phyloP scores from a whole-genome alignment of 1,140 invertebrate species.

The Solenopsis invicta region DNA sequence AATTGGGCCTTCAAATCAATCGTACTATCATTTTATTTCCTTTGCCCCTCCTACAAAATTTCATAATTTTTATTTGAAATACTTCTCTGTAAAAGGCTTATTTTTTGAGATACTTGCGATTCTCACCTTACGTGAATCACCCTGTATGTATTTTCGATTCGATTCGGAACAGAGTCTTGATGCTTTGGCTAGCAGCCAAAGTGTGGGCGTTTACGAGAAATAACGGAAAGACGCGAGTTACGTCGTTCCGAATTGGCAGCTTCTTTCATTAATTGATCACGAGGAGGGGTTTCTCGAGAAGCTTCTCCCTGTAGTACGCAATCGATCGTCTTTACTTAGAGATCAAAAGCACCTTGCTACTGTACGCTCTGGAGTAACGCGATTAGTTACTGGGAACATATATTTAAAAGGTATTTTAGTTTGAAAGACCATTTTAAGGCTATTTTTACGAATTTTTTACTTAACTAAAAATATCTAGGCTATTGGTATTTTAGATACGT shows the following conservation, averaged over 20 bases:
- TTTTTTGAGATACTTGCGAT: too few species aligned
- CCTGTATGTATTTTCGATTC: constrained; percentile 73
- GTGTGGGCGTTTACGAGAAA: constrained; percentile 71
- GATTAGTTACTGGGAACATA: constrained; percentile 21
- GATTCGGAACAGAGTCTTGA: constrained; percentile 48
- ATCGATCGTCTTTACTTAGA: constrained; percentile 32
- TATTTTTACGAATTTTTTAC: too few species aligned
- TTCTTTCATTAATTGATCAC: constrained; percentile 61
- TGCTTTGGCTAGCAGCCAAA: constrained; percentile 66
- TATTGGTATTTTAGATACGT: too few species aligned
- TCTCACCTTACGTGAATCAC: too few species aligned
- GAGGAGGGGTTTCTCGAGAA: constrained; percentile 23
- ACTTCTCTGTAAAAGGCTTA: too few species aligned
- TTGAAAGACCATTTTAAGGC: too few species aligned
- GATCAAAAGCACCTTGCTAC: constrained; percentile 9
- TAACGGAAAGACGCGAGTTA: constrained; percentile 72
- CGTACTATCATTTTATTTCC: too few species aligned
- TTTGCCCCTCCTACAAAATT: too few species aligned
- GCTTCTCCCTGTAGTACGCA: neutral
- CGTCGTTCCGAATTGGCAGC: constrained; percentile 55
- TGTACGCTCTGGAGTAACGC: neutral
- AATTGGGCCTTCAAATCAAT: too few species aligned
- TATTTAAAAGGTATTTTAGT: too few species aligned
- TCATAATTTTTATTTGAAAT: too few species aligned
- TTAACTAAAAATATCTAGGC: too few species aligned